These are phyloP conservation scores for Apomyelois bistriatella DNA, from an alignment of 2,888 invertebrate species.

Conservation along the genomic window DNA sequence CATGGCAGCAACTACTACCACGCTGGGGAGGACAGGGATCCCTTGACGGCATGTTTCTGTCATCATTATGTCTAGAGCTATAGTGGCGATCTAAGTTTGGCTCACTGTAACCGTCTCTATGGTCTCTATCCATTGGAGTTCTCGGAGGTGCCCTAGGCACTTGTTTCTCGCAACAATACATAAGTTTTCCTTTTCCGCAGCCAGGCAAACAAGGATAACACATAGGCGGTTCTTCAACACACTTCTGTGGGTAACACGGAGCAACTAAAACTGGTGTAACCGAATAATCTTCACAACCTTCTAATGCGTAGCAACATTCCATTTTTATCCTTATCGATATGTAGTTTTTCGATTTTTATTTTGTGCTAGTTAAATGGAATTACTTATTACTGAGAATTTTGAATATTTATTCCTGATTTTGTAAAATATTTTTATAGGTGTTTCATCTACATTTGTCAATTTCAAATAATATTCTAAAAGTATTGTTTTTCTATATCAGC, in stretches of 20 bases:
- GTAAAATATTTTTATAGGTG: background rate
- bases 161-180: slow-evolving; percentile 44
- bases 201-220: slow-evolving; percentile 50
- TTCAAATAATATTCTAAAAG: slow-evolving; percentile 24
- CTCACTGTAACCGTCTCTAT: slow-evolving; percentile 4
- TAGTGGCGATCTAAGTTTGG: background rate
- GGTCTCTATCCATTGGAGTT: slow-evolving; percentile 7
- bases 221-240: slow-evolving; percentile 34
- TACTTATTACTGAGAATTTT: slow-evolving; percentile 32
- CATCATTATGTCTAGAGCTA: background rate
- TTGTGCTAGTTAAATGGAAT: slow-evolving; percentile 26
- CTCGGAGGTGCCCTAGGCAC: slow-evolving; percentile 17
- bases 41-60: slow-evolving; percentile 12
- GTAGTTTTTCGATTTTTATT: slow-evolving; percentile 26
- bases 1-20: slow-evolving; percentile 22
- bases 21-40: slow-evolving; percentile 22
- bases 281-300: slow-evolving; percentile 42
- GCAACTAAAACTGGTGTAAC: slow-evolving; percentile 51
- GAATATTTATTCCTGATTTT: slow-evolving; percentile 20
- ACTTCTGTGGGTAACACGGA: slow-evolving; percentile 34
- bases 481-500: background rate
- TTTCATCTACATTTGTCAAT: slow-evolving; percentile 26
- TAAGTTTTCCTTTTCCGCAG: slow-evolving; percentile 37
- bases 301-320: slow-evolving; percentile 45
- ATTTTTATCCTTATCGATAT: slow-evolving; percentile 39